These are phyloP conservation scores for Parnassius orleans DNA, from an alignment of 2,888 invertebrate genomes.

Conservation along the genomic window DNA sequence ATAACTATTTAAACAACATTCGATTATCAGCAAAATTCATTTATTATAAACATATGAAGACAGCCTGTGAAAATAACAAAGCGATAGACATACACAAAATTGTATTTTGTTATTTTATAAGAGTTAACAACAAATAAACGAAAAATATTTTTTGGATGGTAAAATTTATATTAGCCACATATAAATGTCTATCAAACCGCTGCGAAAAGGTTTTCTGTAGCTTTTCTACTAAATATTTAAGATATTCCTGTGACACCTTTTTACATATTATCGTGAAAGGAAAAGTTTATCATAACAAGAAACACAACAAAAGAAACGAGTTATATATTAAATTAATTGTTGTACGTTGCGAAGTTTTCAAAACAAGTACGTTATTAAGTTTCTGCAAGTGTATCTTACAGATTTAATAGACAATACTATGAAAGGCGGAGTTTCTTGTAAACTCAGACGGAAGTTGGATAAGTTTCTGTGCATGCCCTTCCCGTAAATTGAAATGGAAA, in stretches of 20 bases:
- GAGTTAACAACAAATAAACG: no score
- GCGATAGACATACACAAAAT: no score
- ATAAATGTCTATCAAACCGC: constrained; percentile 21
- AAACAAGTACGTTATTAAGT: constrained; percentile 33
- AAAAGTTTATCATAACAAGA: not conserved
- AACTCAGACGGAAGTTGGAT: constrained; percentile 65
- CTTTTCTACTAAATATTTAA: constrained; percentile 13
- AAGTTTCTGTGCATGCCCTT: constrained; percentile 68
- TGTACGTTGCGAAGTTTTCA: constrained; percentile 32
- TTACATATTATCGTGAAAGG: not conserved
- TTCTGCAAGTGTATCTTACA: constrained; percentile 46
- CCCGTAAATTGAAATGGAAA: constrained; percentile 75
- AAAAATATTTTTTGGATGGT: no score
- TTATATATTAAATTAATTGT: constrained; percentile 35
- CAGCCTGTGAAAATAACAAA: no score
- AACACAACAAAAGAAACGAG: not conserved
- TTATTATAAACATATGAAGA: no score
- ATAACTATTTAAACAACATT: no score
- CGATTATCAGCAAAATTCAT: no score
- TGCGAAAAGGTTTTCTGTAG: constrained; percentile 19
- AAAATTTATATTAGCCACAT: not conserved
- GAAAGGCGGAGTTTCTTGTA: constrained; percentile 70
- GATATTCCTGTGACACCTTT: constrained; percentile 7
- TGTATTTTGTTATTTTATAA: no score
- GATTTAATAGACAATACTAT: constrained; percentile 73